Evolutionary conservation across 2,113 vertebrate species (phyloP).

Genomic region (Lasiurus borealis): DNA sequence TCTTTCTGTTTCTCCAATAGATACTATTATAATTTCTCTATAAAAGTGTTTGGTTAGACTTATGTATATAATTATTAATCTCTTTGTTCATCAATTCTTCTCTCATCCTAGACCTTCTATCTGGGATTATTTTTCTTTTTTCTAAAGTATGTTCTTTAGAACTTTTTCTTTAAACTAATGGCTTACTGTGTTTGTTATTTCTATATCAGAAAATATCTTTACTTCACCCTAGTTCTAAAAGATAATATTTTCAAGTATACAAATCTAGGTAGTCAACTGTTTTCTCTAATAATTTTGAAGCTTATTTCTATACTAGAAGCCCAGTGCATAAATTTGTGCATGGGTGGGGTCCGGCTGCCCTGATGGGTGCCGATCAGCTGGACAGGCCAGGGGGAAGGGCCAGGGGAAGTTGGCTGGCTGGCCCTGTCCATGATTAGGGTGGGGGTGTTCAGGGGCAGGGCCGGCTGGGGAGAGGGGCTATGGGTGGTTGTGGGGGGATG

Average conservation of each 20-base stretch:
- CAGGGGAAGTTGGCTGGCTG: too few relatives aligned
- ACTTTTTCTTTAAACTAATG: background rate
- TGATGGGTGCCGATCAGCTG: too few relatives aligned
- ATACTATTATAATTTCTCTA: background rate
- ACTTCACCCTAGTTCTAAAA: background rate
- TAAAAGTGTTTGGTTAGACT: conserved; percentile 5
- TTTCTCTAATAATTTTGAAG: conserved; percentile 16
- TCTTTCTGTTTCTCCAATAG: background rate
- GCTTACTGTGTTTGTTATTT: background rate
- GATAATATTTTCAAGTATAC: background rate
- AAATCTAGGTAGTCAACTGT: background rate
- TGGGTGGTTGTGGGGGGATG: too few relatives aligned
- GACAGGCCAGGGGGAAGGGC: too few relatives aligned
- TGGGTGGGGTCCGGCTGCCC: too few relatives aligned
- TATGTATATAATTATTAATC: background rate
- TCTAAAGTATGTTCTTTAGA: background rate
- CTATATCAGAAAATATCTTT: background rate
- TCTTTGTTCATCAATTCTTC: background rate
- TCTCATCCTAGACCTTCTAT: background rate
- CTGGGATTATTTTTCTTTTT: background rate
- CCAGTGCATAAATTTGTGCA: too few relatives aligned
- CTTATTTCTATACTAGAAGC: background rate
- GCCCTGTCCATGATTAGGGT: too few relatives aligned
- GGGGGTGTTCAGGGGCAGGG: too few relatives aligned
- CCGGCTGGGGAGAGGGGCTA: too few relatives aligned